Base-by-base conservation (phyloP, 2,888 invertebrate species). In the Noctua janthina region DNA sequence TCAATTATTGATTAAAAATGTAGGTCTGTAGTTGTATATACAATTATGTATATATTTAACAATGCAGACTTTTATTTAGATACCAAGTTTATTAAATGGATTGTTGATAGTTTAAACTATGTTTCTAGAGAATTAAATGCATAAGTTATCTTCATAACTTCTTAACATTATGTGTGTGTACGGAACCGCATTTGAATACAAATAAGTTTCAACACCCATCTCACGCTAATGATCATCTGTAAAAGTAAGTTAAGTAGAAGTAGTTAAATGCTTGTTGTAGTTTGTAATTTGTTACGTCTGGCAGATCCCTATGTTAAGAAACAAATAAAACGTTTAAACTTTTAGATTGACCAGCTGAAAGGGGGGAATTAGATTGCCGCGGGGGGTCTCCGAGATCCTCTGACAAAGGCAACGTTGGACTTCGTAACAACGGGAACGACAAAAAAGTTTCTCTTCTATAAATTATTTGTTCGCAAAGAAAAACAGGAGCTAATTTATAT, bases 341-440 rank as follows among this genome's bases (percentile, higher is more conserved):
- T 89, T 90, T 87, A 83, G 89, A 92, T 90, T 92, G 94, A 92
- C 92, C 93, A 90, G 92, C 86, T 89, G 88, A 87, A 90, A 87
- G 91, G 90, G 89, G 90, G 90, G 93, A 95, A 94, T 94, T 93
- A 94, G 93, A 94, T 95, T 90, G 82, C 95, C 83, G 90, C 95
- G 91, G 95, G 96, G 94, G 94, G 94, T 93, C 93, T 86, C 79
- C 84, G 79, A 87, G 82, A 82, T 85, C 88, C 87, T 84, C 92
- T 94, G 94, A 95, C 95, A 95, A 94, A 91, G 90, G 91, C 94
- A 93, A 89, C 91, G 90, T 90, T 91, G 92, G 92, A 92, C 92
- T 90, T 91, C 71, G 86, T 85, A 90, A 90, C 87, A 87, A 83
- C 70, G 80, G 84, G 84, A 62, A 51, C 71, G 83, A 89, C 91